These are phyloP conservation scores for Danionella dracula DNA, from an alignment of 2,797 vertebrate genomes.

Conservation along the genomic window DNA sequence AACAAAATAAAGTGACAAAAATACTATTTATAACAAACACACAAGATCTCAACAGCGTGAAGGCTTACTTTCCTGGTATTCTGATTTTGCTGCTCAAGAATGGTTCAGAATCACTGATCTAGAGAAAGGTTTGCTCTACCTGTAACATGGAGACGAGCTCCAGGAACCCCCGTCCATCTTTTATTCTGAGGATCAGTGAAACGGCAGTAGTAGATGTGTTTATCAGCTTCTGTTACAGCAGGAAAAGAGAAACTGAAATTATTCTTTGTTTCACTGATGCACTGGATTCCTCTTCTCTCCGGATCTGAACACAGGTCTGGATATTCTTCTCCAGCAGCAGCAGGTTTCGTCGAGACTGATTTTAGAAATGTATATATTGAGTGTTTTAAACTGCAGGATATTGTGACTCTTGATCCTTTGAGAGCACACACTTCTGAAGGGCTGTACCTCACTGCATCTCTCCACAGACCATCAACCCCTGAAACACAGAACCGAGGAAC, in stretches of 20 bases:
- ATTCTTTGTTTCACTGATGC: neutral
- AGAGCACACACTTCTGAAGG: constrained; percentile 2
- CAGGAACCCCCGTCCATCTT: neutral
- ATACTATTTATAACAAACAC: too few species aligned
- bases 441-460: neutral
- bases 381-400: constrained; percentile 18
- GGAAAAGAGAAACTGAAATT: neutral
- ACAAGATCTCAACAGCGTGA: too few species aligned
- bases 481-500: neutral
- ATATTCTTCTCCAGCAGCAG: fast-evolving
- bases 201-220: constrained; percentile 6
- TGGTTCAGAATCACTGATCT: neutral
- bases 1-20: too few species aligned
- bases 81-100: neutral
- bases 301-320: neutral
- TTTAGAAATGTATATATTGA: fast-evolving
- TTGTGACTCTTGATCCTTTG: constrained; percentile 23
- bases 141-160: neutral
- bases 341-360: neutral
- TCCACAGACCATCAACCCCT: neutral
- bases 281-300: neutral
- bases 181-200: fast-evolving
- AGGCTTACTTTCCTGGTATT: neutral
- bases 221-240: neutral
- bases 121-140: neutral